These are phyloP conservation scores for Caenorhabditis afra DNA, from an alignment of 2,888 invertebrate species.

Conservation along the genomic window DNA sequence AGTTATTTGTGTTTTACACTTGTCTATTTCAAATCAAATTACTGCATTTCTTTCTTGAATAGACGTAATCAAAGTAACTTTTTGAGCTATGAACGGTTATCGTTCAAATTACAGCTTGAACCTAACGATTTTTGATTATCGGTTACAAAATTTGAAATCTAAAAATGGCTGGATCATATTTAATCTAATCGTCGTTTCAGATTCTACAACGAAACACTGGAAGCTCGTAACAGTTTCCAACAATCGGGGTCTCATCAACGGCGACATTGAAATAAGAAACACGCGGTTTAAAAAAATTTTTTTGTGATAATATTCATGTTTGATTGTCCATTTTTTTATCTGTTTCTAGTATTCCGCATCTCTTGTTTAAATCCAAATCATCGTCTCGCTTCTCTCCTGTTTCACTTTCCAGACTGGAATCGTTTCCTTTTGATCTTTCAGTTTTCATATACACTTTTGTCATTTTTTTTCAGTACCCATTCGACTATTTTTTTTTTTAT, in stretches of 20 bases:
- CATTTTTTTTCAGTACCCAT: conserved; percentile 3
- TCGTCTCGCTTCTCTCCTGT: conserved; percentile 1
- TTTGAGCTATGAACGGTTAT: too few species aligned
- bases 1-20: not conserved
- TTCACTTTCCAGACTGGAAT: not conserved
- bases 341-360: conserved; percentile 35
- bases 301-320: conserved; percentile 24
- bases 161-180: too few species aligned
- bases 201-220: conserved; percentile 42
- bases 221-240: conserved; percentile 25
- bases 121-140: not conserved
- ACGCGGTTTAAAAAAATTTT: not conserved
- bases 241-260: conserved; percentile 25
- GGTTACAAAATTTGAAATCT: too few species aligned
- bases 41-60: too few species aligned
- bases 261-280: conserved; percentile 25
- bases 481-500: conserved; percentile 17
- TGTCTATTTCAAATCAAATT: not conserved
- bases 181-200: too few species aligned
- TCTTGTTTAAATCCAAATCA: not conserved
- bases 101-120: not conserved
- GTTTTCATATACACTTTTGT: conserved; percentile 6
- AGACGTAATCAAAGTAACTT: too few species aligned
- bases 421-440: not conserved
- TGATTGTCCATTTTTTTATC: conserved; percentile 11